Base-by-base conservation (phyloP, 2,888 invertebrate species). In the Cryptocephalus moraei region DNA sequence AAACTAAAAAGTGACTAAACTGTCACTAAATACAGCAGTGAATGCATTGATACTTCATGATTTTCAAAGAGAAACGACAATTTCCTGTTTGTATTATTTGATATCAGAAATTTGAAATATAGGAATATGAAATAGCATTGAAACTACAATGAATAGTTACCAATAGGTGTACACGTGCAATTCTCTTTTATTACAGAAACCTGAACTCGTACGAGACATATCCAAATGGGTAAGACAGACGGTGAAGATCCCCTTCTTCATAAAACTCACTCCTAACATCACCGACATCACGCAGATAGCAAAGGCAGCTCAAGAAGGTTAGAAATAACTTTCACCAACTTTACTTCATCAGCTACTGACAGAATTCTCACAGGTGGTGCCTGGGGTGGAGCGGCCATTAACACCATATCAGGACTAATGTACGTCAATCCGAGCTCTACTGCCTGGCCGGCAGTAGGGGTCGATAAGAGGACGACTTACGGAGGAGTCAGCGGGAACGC, bases 201-300 rank as follows among this genome's bases (percentile, higher is more conserved):
- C 94, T 0, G 81, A 82, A 32, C 69, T 94, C 49, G 96, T 99
- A 1, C 78, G 82, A 56, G 82, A 87, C 52, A 97, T 99, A 62
- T 86, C 94, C 0, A 73, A 78, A 47, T 99, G 97, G 97, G 92
- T 97, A 9, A 76, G 85, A 45, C 79, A 75, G 32, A 84, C 88
- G 0, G 80, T 93, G 8, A 86, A 86, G 64, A 91, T 99, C 53
- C 97, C 99, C 2, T 89, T 99, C 74, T 99, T 99, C 72, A 82
- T 96, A 10, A 99, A 99, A 72, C 73, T 99, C 47, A 99, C 99
- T 0, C 97, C 97, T 0, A 99, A 99, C 67, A 94, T 97, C 31
- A 97, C 97, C 0, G 88, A 94, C 54, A 91, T 99, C 44, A 84
- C 88, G 0, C 74, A 75, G 34, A 92, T 99, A 54, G 97, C 97